A percentile compares a stretch with the other conserved stretches of the same genome.
phyloP scores from a whole-genome alignment of 2,797 vertebrate genomes.

The Pseudomugil gertrudae region DNA sequence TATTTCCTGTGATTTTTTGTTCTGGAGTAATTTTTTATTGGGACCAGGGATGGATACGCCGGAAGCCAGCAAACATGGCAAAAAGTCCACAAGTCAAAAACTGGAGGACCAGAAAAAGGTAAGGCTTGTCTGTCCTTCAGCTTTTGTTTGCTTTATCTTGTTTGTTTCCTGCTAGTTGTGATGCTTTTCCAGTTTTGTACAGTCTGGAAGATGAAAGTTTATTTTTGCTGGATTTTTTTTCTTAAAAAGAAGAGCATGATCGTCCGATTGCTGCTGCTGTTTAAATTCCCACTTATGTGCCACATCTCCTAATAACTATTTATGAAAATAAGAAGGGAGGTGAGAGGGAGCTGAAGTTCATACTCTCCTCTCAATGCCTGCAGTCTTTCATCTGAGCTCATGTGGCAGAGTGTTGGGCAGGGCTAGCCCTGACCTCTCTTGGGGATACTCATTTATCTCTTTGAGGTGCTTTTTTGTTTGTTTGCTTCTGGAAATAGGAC shows the following conservation, averaged over 20 bases:
- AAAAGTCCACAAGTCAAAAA: constrained; percentile 95
- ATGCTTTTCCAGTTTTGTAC: constrained; percentile 13
- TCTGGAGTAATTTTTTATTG: constrained; percentile 76
- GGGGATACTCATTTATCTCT: constrained; percentile 61
- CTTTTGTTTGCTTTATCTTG: background rate
- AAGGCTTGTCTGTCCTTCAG: constrained; percentile 51
- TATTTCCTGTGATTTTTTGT: constrained; percentile 50
- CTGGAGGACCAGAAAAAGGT: constrained; percentile 99
- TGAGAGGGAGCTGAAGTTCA: constrained; percentile 23
- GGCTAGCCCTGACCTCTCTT: constrained; percentile 11
- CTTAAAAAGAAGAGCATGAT: constrained; percentile 42
- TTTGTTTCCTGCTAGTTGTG: constrained; percentile 11
- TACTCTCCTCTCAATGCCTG: constrained; percentile 28
- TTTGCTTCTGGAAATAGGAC: constrained; percentile 39
- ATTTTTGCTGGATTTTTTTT: constrained; percentile 29
- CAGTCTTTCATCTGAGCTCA: constrained; percentile 54
- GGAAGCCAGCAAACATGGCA: constrained; percentile 93
- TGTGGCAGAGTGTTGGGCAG: constrained; percentile 50
- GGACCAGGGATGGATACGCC: constrained; percentile 93
- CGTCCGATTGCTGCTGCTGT: constrained; percentile 54
- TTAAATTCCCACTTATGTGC: constrained; percentile 52
- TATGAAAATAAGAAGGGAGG: constrained; percentile 44
- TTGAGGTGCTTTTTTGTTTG: constrained; percentile 58
- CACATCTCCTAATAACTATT: constrained; percentile 65
- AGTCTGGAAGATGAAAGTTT: constrained; percentile 37